These are phyloP conservation scores for Doris montereyensis DNA, from an alignment of 2,888 invertebrate genomes.

Conservation along the genomic window DNA sequence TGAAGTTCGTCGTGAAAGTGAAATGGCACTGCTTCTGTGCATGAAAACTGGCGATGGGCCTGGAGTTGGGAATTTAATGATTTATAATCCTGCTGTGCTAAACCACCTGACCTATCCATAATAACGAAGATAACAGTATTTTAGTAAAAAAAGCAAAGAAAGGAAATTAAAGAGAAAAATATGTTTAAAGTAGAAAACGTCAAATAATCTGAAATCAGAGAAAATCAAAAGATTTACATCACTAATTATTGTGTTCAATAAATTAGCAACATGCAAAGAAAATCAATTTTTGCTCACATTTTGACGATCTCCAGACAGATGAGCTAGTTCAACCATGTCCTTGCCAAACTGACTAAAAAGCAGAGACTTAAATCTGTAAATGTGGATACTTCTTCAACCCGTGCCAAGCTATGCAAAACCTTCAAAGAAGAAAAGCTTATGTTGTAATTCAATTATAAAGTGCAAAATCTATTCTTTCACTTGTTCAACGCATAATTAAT, in stretches of 20 bases:
- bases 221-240: not conserved
- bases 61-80: too few relatives aligned
- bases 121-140: too few relatives aligned
- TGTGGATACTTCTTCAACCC: conserved; percentile 74
- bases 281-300: conserved; percentile 76
- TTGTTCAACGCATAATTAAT: too few relatives aligned
- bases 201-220: too few relatives aligned
- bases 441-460: not conserved
- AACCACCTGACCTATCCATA: too few relatives aligned
- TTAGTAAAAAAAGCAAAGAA: too few relatives aligned
- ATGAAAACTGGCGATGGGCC: too few relatives aligned
- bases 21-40: too few relatives aligned
- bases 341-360: conserved; percentile 98
- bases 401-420: conserved; percentile 73
- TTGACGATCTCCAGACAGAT: conserved; percentile 87
- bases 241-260: not conserved
- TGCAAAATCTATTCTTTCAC: not conserved
- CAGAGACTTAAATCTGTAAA: conserved; percentile 94
- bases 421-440: conserved; percentile 54
- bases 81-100: too few relatives aligned
- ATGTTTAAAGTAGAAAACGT: too few relatives aligned
- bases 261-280: not conserved
- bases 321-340: conserved; percentile 98
- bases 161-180: too few relatives aligned
- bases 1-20: too few relatives aligned